Evolutionary conservation across 2,113 vertebrate species (phyloP).

Genomic region (Agelaius phoeniceus): DNA sequence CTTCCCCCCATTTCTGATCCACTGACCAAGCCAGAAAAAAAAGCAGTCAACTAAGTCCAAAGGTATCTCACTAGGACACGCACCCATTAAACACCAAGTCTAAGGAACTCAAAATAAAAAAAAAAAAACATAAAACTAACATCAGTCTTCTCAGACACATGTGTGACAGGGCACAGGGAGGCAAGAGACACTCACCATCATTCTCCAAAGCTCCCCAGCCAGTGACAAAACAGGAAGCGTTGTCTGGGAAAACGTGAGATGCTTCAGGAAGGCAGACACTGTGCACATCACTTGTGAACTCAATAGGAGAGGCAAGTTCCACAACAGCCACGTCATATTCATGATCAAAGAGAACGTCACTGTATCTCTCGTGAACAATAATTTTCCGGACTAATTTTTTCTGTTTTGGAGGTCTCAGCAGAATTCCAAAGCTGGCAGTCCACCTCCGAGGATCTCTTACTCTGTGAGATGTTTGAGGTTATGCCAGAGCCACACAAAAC

Average conservation of each 20-base stretch:
- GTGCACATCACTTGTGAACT: constrained; percentile 67
- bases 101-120: not conserved
- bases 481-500: not conserved
- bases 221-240: constrained; percentile 73
- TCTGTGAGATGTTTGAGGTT: constrained; percentile 51
- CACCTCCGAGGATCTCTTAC: constrained; percentile 56
- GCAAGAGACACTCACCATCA: constrained; percentile 64
- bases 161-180: not conserved
- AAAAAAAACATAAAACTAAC: not conserved
- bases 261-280: constrained; percentile 76
- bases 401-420: constrained; percentile 68
- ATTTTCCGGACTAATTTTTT: constrained; percentile 67
- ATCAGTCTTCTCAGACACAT: not conserved
- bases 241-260: constrained; percentile 57
- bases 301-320: constrained; percentile 64
- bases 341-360: not conserved
- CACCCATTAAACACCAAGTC: not conserved
- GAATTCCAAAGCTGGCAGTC: constrained; percentile 78
- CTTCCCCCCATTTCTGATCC: not conserved
- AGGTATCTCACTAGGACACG: not conserved
- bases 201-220: constrained; percentile 75
- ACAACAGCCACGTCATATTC: constrained; percentile 73
- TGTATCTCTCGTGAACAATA: constrained; percentile 69
- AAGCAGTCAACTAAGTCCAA: not conserved
- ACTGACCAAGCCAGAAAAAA: not conserved